Conservation (phyloP, 2,113 vertebrate species). For the Oriolus oriolus region DNA sequence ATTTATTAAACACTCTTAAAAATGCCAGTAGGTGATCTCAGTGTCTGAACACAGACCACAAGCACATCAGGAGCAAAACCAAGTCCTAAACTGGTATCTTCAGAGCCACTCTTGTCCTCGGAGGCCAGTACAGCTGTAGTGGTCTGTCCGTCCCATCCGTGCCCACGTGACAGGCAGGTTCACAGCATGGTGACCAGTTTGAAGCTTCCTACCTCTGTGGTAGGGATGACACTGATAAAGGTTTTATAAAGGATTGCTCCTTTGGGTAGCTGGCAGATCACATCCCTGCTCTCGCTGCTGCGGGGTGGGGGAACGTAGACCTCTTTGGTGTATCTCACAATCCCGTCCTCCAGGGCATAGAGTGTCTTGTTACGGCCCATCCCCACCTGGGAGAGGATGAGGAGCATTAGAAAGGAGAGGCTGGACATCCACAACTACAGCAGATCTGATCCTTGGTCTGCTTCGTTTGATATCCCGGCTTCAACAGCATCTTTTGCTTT, state of each 20-base stretch:
- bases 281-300: conserved; percentile 62
- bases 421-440: neutral
- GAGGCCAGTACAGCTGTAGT: neutral
- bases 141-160: neutral
- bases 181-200: conserved; percentile 86
- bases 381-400: conserved; percentile 78
- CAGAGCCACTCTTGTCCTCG: neutral
- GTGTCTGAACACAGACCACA: neutral
- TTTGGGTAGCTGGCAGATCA: conserved; percentile 82
- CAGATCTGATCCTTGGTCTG: neutral
- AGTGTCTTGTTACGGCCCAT: conserved; percentile 87
- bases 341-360: conserved; percentile 89
- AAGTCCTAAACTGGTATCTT: neutral
- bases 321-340: conserved; percentile 89
- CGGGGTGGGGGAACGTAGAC: conserved; percentile 83
- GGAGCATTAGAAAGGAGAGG: neutral
- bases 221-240: conserved; percentile 86
- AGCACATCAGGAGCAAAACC: neutral
- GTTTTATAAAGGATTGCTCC: conserved; percentile 92
- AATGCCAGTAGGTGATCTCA: neutral
- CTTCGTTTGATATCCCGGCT: neutral
- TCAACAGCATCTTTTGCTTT: conserved; percentile 1
- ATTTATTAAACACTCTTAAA: neutral
- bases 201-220: conserved; percentile 82
- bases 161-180: neutral